Base-by-base conservation (phyloP, 64 coral and sea anemone species). In the Porites lutea region DNA sequence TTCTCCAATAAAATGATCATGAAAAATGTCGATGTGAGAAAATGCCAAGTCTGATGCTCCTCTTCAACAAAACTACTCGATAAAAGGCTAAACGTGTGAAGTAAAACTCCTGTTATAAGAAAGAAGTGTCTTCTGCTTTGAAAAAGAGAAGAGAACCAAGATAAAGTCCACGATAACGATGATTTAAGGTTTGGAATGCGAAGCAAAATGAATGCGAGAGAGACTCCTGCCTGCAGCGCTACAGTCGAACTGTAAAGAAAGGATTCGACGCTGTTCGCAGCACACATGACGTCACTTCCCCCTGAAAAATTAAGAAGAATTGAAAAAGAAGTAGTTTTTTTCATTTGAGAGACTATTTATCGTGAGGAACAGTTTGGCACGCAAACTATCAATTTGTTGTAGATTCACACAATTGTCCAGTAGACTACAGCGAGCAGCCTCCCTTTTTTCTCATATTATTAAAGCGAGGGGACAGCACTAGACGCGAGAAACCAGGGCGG, bases 41-140 rank as follows among this genome's bases (percentile, higher is more conserved):
- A 96, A 58, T 99, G 96, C 97, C 94, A 99, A 1, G 97, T 94
- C 82, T 99, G 97, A 75, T 99, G 97, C 37, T 99, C 97, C 55
- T 99, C 97, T 87, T 99, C 97, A 5, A 99, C 94, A 69, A 99
- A 99, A 79, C 97, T 99, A 78, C 94, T 99, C 5, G 97, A 99
- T 37, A 94, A 62, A 49, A 99, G 63, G 71, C 97, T 99, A 4
- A 99, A 71, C 16, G 74, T 73, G 48, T 96, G 97, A 15, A 99
- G 54, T 13, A 93, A 43, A 21, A 78, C 75, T 77, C 97, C 94
- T 84, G 87, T 73, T 27, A 82, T 60, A 68, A 98, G 89, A 52
- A 92, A 8, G 21, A 53, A 7, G 48, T 53, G 21, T 4, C 45
- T 65, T 4, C 46, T 18, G 11, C 46, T 79, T 69, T 78, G 82